These are phyloP conservation scores for Hirudinaria manillensis DNA, from an alignment of 2,888 invertebrate species.

Conservation along the genomic window DNA sequence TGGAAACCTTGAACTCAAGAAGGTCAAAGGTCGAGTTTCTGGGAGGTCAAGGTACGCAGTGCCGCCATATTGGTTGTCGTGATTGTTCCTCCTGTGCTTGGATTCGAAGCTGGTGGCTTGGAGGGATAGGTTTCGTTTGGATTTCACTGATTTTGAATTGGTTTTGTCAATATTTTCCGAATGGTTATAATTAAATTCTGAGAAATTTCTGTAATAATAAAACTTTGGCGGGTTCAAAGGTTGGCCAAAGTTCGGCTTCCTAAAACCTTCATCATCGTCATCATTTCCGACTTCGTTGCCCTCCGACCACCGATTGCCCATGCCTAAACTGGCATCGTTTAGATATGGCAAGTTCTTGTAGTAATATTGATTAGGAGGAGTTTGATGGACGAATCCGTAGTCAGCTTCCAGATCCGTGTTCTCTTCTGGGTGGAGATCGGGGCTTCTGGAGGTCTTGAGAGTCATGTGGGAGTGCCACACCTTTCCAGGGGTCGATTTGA, in stretches of 20 bases:
- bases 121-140: too few species aligned
- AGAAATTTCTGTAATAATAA: too few species aligned
- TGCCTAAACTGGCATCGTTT: slow-evolving; percentile 3
- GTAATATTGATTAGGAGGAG: slow-evolving; percentile 3
- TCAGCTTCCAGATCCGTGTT: background rate
- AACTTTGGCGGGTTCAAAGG: too few species aligned
- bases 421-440: background rate
- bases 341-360: background rate
- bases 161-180: too few species aligned
- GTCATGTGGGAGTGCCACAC: background rate
- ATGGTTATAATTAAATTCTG: too few species aligned
- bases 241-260: background rate
- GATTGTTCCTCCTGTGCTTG: background rate
- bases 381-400: background rate
- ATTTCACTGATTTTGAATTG: too few species aligned
- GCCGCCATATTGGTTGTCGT: background rate
- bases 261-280: slow-evolving; percentile 12
- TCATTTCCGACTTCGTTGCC: background rate
- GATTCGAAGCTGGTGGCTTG: background rate
- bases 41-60: background rate
- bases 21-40: background rate
- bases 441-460: background rate
- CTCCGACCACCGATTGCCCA: background rate
- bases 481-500: background rate
- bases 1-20: slow-evolving; percentile 3